phyloP scores from a whole-genome alignment of 2,888 invertebrate genomes.

The Halictus ligatus region DNA sequence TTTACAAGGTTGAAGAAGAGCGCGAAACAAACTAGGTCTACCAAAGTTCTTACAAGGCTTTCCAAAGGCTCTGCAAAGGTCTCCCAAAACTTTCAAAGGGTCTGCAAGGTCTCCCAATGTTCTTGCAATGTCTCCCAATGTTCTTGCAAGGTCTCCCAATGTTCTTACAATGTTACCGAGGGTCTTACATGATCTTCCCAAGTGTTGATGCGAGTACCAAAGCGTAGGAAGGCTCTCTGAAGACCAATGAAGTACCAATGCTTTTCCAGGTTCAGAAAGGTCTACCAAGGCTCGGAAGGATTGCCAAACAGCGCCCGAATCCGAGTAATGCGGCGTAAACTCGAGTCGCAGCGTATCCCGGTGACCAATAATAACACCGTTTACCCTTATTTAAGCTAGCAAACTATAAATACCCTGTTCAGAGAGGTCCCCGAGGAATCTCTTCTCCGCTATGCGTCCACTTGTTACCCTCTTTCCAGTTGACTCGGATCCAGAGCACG shows the following conservation, averaged over 20 bases:
- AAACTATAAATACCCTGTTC: not conserved
- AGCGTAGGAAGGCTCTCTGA: too few species aligned
- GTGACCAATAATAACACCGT: not conserved
- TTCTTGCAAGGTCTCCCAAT: too few species aligned
- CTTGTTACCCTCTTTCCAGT: slow-evolving; percentile 19
- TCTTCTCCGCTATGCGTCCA: slow-evolving; percentile 8
- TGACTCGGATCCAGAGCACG: slow-evolving; percentile 18
- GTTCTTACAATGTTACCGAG: too few species aligned
- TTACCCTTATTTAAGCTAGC: not conserved
- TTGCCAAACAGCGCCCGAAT: not conserved
- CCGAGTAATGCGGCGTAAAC: not conserved
- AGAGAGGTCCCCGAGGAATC: not conserved
- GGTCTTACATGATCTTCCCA: too few species aligned
- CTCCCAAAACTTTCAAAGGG: too few species aligned
- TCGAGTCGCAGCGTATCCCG: not conserved
- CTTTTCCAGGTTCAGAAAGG: not conserved
- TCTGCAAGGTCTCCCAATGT: too few species aligned
- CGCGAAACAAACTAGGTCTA: too few species aligned
- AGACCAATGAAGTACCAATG: not conserved
- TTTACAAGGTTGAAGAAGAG: too few species aligned
- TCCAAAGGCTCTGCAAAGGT: too few species aligned
- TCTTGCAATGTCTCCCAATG: too few species aligned
- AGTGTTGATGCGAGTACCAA: not conserved
- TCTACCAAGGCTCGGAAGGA: not conserved
- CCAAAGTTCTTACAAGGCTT: too few species aligned